Evolutionary conservation across 2,888 invertebrate species (phyloP), one percentile per base, ranked within the genome.

Genomic region (Phortica magna): DNA sequence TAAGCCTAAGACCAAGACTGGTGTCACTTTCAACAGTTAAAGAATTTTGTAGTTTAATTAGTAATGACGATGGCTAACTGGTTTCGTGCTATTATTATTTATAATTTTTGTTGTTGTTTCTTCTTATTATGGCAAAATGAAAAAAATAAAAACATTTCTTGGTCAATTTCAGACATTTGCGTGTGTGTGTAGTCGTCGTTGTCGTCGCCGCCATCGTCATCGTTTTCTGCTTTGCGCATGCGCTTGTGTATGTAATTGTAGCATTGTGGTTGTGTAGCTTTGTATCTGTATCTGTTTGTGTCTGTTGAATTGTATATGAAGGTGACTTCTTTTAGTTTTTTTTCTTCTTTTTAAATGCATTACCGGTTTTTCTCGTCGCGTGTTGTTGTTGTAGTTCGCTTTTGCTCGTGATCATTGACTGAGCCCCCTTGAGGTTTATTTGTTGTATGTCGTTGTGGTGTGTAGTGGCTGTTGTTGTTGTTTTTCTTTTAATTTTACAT

Each of bases 251-350:
- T 59, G 59, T 59, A 31, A 31, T 31, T 31, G 31, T 31, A 31
- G 31, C 31, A 1, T 4, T 31, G 31, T 31, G 31, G 17, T 7
- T 72, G 73, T 77, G 79, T 77, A 73, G 64, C 77, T 67, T 42
- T 74, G 67, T 57, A 42, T 53, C 14, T 64, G 9, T 41, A 70
- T 64, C 65, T 55, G 70, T 74, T 59, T 72, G 76, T 43, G 73
- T 74, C 7, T 78, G 74, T 68, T 74, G 67, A 57, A 61, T 59
- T 59, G 57, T 59, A 17, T 59, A 84, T 83, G 89, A 85, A 85
- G 85, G 85, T 88, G 89, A 88, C 88, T 85, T 88, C 84, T 71
- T 88, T 88, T 84, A 82, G 81, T 61, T 61, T 14, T 61, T 61
- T 61, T 61, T 17, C 22, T 1, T n/a, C 7, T n/a, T 55, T 7